Evolutionary conservation across 2,888 invertebrate species (phyloP).

Genomic region (Melanostoma scalare): DNA sequence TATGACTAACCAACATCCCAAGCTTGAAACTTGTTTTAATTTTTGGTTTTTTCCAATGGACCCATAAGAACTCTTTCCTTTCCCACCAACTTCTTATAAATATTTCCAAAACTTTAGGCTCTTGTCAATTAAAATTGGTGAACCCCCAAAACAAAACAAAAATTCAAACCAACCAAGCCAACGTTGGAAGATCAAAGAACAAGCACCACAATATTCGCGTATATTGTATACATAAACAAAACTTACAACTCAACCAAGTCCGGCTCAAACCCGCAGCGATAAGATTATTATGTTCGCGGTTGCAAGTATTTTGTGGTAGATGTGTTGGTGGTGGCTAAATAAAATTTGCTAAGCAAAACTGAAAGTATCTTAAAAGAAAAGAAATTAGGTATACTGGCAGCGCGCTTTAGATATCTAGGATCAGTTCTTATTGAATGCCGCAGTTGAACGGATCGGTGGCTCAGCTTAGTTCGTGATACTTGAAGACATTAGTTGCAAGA

Average conservation of each 20-base stretch:
- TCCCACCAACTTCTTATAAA: constrained; percentile 13
- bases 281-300: constrained; percentile 16
- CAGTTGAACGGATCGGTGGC: constrained; percentile 77
- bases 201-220: background rate
- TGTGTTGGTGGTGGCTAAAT: constrained; percentile 29
- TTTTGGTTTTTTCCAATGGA: background rate
- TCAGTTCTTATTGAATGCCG: constrained; percentile 80
- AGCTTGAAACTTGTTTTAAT: constrained; percentile 15
- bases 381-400: constrained; percentile 54
- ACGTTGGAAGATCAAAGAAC: background rate
- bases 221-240: constrained; percentile 7
- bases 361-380: constrained; percentile 50
- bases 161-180: background rate
- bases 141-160: constrained; percentile 27
- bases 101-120: constrained; percentile 13
- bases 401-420: constrained; percentile 56
- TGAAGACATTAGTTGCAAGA: constrained; percentile 19
- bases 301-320: background rate
- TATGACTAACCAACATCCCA: constrained; percentile 6
- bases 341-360: constrained; percentile 20
- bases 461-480: constrained; percentile 49
- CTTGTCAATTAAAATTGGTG: constrained; percentile 3
- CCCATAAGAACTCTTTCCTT: background rate
- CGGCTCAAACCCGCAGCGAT: constrained; percentile 34
- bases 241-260: constrained; percentile 22